Conservation (phyloP, 2,113 vertebrate species). For the Channa argus region DNA sequence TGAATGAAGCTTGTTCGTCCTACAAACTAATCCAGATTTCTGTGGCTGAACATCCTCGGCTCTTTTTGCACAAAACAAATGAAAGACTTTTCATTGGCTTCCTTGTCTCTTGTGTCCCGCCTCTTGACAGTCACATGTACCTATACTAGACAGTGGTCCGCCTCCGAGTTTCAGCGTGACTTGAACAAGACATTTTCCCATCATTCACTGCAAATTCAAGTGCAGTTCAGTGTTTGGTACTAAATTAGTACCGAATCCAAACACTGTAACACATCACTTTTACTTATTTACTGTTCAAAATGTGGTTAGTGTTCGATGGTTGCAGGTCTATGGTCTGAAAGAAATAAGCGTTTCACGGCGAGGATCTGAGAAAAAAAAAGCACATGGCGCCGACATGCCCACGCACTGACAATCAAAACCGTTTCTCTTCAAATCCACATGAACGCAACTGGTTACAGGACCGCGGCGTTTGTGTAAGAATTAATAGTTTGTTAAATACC, state of each 20-base stretch:
- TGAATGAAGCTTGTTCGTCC: constrained; percentile 20
- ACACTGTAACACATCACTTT: background rate
- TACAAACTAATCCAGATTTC: constrained; percentile 32
- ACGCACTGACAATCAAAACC: background rate
- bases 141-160: constrained; percentile 38
- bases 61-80: background rate
- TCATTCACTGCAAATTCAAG: constrained; percentile 18
- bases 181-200: constrained; percentile 31
- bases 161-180: constrained; percentile 20
- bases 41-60: background rate
- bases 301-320: background rate
- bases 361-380: constrained; percentile 31
- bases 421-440: too few relatives aligned
- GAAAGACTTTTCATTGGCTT: constrained; percentile 39
- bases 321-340: background rate
- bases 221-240: background rate
- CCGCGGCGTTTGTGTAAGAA: background rate
- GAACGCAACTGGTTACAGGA: too few relatives aligned
- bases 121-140: constrained; percentile 38
- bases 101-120: background rate
- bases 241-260: background rate
- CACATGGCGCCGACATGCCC: constrained; percentile 66
- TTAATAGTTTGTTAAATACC: too few relatives aligned
- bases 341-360: background rate
- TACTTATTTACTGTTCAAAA: background rate